These are phyloP conservation scores for Lepus americanus DNA, from an alignment of 2,113 vertebrate species.

Conservation along the genomic window DNA sequence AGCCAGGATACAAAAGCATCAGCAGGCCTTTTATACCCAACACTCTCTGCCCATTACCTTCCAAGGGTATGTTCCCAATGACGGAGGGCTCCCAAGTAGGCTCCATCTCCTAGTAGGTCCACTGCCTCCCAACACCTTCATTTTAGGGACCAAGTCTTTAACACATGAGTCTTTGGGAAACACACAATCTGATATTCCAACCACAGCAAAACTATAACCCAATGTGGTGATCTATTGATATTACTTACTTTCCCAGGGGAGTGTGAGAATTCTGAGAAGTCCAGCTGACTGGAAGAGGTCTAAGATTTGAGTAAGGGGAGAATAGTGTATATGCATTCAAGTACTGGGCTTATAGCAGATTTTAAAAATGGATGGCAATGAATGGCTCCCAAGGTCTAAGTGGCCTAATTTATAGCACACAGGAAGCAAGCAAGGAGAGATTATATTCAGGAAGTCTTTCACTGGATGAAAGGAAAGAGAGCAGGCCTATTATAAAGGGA, in stretches of 20 bases:
- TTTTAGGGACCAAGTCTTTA: no score
- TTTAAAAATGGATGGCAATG: not conserved
- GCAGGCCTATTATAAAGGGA: not conserved
- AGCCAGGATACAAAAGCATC: no score
- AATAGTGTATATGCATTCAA: not conserved
- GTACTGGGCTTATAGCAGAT: not conserved
- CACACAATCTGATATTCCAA: no score
- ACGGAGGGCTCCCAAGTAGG: no score
- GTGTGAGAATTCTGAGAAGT: not conserved
- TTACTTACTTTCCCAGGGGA: not conserved
- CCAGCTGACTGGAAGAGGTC: not conserved
- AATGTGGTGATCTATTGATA: not conserved
- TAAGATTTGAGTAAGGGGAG: not conserved
- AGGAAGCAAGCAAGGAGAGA: not conserved
- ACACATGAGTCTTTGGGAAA: no score
- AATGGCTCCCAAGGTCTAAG: not conserved
- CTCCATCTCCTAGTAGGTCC: no score
- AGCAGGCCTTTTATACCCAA: no score
- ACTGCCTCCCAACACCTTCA: no score
- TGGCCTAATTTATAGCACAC: not conserved
- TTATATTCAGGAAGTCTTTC: not conserved
- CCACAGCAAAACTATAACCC: not conserved
- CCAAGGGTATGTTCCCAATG: no score
- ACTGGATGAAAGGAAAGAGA: not conserved
- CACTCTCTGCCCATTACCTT: no score